phyloP scores from a whole-genome alignment of 2,113 vertebrate species.

The Macrotus californicus region DNA sequence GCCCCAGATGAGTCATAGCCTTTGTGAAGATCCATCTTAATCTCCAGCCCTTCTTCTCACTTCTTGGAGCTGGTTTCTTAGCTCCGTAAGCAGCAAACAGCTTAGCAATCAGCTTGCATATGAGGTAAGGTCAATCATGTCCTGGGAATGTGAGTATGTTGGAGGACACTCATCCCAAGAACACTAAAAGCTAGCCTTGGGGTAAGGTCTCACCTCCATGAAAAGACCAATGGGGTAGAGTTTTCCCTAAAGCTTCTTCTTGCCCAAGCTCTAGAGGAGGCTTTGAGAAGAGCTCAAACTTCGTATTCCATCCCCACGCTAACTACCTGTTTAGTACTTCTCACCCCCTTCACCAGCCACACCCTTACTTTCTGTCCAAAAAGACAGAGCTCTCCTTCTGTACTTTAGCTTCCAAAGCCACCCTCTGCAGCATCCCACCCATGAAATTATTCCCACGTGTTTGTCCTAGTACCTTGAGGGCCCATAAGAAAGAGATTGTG shows the following conservation, averaged over 20 bases:
- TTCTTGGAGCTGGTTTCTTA: neutral
- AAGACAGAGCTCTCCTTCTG: neutral
- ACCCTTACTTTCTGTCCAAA: neutral
- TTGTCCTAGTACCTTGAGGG: neutral
- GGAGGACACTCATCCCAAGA: neutral
- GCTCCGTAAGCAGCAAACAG: neutral
- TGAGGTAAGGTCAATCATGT: neutral
- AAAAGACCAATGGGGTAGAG: neutral
- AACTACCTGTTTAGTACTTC: neutral
- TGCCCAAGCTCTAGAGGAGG: neutral
- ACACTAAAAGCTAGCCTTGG: neutral
- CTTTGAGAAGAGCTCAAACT: neutral
- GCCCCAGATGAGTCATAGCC: neutral
- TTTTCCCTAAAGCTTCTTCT: neutral
- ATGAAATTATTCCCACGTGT: fast-evolving
- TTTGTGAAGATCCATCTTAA: neutral
- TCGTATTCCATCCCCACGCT: neutral
- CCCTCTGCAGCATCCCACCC: no score
- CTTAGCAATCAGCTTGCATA: neutral
- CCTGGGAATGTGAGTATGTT: neutral
- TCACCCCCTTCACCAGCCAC: neutral
- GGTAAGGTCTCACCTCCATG: neutral
- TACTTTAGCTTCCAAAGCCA: neutral
- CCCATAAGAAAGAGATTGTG: neutral
- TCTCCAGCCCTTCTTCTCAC: neutral